A percentile compares a stretch with the other conserved stretches of the same genome.
Conservation (phyloP, 2,797 vertebrate species). For the Nyctibius grandis region DNA sequence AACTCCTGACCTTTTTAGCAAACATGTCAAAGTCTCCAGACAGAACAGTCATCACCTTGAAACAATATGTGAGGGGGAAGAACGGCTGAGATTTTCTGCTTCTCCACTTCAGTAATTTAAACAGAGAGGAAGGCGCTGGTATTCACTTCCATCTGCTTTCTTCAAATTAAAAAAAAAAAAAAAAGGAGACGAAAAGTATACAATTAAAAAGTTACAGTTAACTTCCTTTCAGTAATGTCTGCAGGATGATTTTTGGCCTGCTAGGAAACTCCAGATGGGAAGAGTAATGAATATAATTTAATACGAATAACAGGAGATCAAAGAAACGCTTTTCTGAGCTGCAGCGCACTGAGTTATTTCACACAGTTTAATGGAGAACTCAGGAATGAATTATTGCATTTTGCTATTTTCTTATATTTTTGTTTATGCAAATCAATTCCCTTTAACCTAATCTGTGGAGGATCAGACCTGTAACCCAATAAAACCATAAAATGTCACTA, state of each 20-base stretch:
- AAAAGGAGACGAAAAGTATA: conserved; percentile 65
- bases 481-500: conserved; percentile 62
- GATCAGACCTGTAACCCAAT: conserved; percentile 60
- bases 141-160: conserved; percentile 65
- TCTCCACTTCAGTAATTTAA: conserved; percentile 49
- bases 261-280: conserved; percentile 74
- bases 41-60: conserved; percentile 66
- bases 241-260: conserved; percentile 69
- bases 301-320: conserved; percentile 71
- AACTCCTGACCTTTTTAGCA: conserved; percentile 72
- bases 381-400: conserved; percentile 35
- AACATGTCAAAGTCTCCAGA: conserved; percentile 62
- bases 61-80: conserved; percentile 27
- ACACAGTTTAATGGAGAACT: conserved; percentile 59
- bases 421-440: conserved; percentile 60
- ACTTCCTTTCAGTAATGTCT: conserved; percentile 71
- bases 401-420: conserved; percentile 17
- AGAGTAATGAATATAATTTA: conserved; percentile 73
- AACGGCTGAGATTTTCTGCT: conserved; percentile 40
- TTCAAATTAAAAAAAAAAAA: conserved; percentile 44
- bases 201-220: conserved; percentile 74
- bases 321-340: conserved; percentile 60
- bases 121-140: conserved; percentile 7
- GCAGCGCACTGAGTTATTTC: conserved; percentile 47
- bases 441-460: conserved; percentile 60